These are phyloP conservation scores for Acanthurus tractus DNA, from an alignment of 2,797 vertebrate species.

Conservation along the genomic window DNA sequence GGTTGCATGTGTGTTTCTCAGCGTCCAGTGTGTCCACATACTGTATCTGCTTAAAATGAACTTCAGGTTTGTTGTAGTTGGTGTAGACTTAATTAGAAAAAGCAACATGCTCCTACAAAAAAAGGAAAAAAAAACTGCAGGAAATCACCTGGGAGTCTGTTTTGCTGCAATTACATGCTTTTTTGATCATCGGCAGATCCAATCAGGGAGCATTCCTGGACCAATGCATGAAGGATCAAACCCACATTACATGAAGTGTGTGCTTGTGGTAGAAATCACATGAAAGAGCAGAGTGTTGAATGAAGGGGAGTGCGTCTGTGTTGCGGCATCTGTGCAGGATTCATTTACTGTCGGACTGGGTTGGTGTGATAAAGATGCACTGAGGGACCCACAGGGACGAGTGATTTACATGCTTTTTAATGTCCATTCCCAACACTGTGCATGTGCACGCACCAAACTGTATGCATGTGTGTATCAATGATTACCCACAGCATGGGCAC, in stretches of 20 bases:
- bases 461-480: slow-evolving; percentile 5
- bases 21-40: slow-evolving; percentile 18
- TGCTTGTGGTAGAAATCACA: slow-evolving; percentile 12
- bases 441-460: slow-evolving; percentile 4
- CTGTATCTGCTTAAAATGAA: slow-evolving; percentile 22
- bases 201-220: background rate
- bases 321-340: slow-evolving; percentile 45
- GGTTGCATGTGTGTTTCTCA: slow-evolving; percentile 30
- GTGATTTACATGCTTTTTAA: slow-evolving; percentile 35
- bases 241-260: slow-evolving; percentile 25
- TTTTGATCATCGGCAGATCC: slow-evolving; percentile 34
- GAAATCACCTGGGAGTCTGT: slow-evolving; percentile 35
- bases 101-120: background rate
- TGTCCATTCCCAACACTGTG: slow-evolving; percentile 6
- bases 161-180: slow-evolving; percentile 32
- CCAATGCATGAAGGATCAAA: slow-evolving; percentile 33
- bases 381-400: slow-evolving; percentile 29
- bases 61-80: background rate
- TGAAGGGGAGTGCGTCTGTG: slow-evolving; percentile 17
- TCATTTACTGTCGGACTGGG: slow-evolving; percentile 32
- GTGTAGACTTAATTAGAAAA: slow-evolving; percentile 33
- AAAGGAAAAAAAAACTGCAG: slow-evolving; percentile 27
- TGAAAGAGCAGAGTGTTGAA: slow-evolving; percentile 13
- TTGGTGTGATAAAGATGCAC: slow-evolving; percentile 34
- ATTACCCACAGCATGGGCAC: background rate